Evolutionary conservation across 2,113 vertebrate genomes (phyloP).

Genomic region (Hydrochoerus hydrochaeris): DNA sequence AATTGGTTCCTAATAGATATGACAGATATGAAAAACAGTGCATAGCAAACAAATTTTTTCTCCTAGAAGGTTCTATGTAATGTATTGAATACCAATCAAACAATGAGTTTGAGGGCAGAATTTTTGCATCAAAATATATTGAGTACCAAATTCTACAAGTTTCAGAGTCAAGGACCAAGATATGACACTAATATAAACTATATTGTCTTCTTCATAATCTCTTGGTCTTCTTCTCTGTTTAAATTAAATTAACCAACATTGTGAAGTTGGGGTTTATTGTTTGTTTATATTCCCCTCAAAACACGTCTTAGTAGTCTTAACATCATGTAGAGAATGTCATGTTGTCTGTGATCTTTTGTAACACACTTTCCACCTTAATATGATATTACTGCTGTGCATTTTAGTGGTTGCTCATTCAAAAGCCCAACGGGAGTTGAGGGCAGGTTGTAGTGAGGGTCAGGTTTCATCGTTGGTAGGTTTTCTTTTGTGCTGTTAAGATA

Average conservation of each 20-base stretch:
- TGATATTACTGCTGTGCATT: neutral
- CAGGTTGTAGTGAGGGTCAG: neutral
- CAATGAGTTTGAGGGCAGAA: neutral
- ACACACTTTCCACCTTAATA: neutral
- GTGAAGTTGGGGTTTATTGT: neutral
- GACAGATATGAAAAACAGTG: neutral
- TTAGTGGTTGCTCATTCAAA: neutral
- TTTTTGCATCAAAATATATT: neutral
- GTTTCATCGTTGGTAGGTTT: constrained; percentile 33
- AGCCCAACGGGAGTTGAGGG: neutral
- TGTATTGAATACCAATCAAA: neutral
- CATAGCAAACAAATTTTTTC: neutral
- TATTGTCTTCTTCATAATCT: neutral
- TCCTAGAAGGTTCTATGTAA: neutral
- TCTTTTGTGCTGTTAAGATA: neutral
- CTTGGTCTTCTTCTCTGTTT: neutral
- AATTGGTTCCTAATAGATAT: neutral
- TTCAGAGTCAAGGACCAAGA: neutral
- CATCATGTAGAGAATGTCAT: neutral
- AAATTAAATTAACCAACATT: neutral
- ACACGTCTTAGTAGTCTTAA: constrained; percentile 23
- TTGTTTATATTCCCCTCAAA: neutral
- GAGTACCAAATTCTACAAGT: neutral
- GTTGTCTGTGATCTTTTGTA: neutral
- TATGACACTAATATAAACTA: neutral